Evolutionary conservation across 2,113 vertebrate species (phyloP).

Genomic region (Xenopus laevis): DNA sequence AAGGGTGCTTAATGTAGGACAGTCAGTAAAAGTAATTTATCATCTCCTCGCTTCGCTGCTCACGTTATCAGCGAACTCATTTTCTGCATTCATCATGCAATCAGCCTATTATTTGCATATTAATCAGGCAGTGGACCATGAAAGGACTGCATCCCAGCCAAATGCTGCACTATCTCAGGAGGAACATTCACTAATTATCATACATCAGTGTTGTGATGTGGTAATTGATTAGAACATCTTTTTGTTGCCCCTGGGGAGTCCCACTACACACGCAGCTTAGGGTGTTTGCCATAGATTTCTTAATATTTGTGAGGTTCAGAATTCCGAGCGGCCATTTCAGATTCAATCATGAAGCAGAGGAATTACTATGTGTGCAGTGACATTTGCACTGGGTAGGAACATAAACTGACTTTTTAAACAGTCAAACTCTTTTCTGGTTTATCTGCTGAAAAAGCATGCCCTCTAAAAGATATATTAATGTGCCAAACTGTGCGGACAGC

Average conservation of each 20-base stretch:
- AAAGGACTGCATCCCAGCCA: slow-evolving; percentile 70
- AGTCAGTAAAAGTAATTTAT: slow-evolving; percentile 84
- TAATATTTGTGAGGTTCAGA: slow-evolving; percentile 26
- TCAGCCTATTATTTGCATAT: slow-evolving; percentile 90
- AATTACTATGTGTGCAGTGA: background rate
- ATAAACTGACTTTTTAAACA: no score
- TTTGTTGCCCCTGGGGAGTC: slow-evolving; percentile 71
- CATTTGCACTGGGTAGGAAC: no score
- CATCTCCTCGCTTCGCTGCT: slow-evolving; percentile 75
- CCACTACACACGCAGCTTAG: slow-evolving; percentile 61
- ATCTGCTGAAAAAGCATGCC: no score
- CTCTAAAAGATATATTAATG: no score
- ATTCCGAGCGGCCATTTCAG: background rate
- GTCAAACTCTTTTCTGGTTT: no score
- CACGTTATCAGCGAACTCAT: slow-evolving; percentile 72
- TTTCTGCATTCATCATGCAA: slow-evolving; percentile 82
- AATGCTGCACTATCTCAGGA: slow-evolving; percentile 76
- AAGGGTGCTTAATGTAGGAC: slow-evolving; percentile 85
- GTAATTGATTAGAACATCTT: slow-evolving; percentile 93
- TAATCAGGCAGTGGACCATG: slow-evolving; percentile 84
- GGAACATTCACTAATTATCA: slow-evolving; percentile 85
- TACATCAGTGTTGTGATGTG: slow-evolving; percentile 87
- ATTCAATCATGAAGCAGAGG: slow-evolving; percentile 7
- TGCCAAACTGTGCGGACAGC: no score
- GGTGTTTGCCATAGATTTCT: slow-evolving; percentile 55